These are phyloP conservation scores for Salvator merianae DNA, from an alignment of 2,113 vertebrate species.

Conservation along the genomic window DNA sequence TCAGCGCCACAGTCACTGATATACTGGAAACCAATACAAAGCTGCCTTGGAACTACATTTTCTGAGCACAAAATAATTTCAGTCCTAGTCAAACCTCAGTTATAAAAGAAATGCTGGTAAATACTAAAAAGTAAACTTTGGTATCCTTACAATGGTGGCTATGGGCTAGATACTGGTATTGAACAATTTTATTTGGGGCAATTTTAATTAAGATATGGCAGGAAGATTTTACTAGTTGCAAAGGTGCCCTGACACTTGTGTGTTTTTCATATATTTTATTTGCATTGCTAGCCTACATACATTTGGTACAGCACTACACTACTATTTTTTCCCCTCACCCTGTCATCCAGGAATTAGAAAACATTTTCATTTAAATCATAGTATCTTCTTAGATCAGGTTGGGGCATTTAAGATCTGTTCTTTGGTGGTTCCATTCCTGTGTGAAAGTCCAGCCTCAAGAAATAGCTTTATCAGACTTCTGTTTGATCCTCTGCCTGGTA, in stretches of 20 bases:
- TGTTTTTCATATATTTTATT: neutral
- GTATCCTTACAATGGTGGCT: neutral
- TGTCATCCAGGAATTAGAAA: neutral
- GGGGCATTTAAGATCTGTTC: no score
- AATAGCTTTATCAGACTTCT: no score
- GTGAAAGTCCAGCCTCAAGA: neutral
- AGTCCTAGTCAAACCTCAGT: constrained; percentile 9
- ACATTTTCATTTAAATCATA: neutral
- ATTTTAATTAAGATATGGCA: neutral
- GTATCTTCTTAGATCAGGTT: no score
- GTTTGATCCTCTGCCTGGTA: no score
- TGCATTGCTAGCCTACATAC: neutral
- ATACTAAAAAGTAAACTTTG: constrained; percentile 8
- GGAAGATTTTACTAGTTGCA: neutral
- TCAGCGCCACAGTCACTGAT: constrained; percentile 13
- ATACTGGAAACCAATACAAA: constrained; percentile 13
- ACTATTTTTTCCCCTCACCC: no score
- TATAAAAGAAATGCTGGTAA: neutral
- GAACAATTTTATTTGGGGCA: neutral
- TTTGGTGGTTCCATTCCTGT: no score
- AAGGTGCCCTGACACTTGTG: neutral
- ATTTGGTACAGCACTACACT: neutral
- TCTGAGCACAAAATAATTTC: constrained; percentile 13
- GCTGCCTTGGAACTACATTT: constrained; percentile 8
- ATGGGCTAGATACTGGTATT: neutral